Base-by-base conservation (phyloP, 2,797 vertebrate genomes). In the Artibeus jamaicensis region DNA sequence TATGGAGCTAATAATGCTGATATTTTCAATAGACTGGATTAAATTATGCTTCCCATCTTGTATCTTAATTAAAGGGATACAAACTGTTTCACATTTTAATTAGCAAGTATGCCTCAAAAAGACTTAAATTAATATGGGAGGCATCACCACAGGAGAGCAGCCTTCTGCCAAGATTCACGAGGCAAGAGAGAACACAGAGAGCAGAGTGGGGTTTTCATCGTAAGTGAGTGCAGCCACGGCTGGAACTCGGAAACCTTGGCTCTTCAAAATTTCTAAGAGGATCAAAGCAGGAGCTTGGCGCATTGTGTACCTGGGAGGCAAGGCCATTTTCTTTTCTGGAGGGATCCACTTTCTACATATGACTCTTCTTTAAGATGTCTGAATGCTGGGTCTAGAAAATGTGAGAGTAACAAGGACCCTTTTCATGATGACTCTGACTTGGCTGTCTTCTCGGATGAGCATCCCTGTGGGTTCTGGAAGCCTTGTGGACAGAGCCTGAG, bases 31-130 rank as follows among this genome's bases (percentile, higher is more conserved):
- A 67, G 94, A 48, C 94, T 4, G 3, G 96, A 37, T 96, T 92
- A 97, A 96, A 90, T 96, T 93, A 42, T 91, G 37, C 91, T 97
- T 97, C 57, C 78, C 93, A 84, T 96, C 82, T 93, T 96, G 53
- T 94, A 82, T 97, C 76, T 98, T 97, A 98, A 98, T 96, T 98
- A 88, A 94, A 76, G 93, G 87, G 87, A 96, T 97, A 97, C 96
- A 97, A 97, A 95, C 19, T 32, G 37, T 91, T 93, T 94, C 88
- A 89, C 79, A 89, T 95, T 97, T 98, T 96, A 97, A 95, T 97
- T 97, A 97, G 81, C 57, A 96, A 96, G 87, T 86, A 73, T 67
- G 78, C 94, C 93, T 96, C 34, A 42, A 94, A 92, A 97, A 97
- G 81, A 67, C 91, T 95, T 96, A 89, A 96, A 97, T 97, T 97